These are phyloP conservation scores for Macropodus opercularis DNA, from an alignment of 2,797 vertebrate genomes.

Conservation along the genomic window DNA sequence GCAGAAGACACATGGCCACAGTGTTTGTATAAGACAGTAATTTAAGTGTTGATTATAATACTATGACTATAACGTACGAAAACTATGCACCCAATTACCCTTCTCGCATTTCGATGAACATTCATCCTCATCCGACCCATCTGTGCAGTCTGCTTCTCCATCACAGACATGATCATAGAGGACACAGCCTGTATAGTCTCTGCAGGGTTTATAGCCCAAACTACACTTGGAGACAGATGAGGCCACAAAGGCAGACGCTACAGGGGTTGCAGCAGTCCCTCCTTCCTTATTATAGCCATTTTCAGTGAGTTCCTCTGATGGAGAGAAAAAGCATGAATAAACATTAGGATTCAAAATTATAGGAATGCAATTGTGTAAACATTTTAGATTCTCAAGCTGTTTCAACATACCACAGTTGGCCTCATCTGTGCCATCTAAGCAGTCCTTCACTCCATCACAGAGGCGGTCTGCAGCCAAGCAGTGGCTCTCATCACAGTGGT, in stretches of 20 bases:
- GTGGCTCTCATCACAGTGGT: constrained; percentile 80
- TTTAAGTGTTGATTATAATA: neutral
- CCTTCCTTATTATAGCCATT: neutral
- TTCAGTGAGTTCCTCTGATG: constrained; percentile 40
- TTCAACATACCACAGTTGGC: constrained; percentile 80
- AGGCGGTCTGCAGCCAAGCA: constrained; percentile 83
- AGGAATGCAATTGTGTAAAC: neutral
- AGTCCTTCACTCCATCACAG: constrained; percentile 86
- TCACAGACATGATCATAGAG: constrained; percentile 84
- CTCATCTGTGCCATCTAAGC: constrained; percentile 84
- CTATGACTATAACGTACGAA: neutral
- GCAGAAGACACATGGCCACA: constrained; percentile 6
- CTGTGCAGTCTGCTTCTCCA: constrained; percentile 85
- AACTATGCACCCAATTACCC: constrained; percentile 48
- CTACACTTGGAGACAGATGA: constrained; percentile 61
- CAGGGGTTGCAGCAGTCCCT: neutral
- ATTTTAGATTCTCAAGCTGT: constrained; percentile 3
- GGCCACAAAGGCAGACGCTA: constrained; percentile 24
- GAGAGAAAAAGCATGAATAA: neutral
- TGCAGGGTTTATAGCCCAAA: constrained; percentile 74
- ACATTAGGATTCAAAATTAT: neutral
- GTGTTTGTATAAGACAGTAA: too few relatives aligned
- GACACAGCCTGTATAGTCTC: constrained; percentile 79
- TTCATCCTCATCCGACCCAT: constrained; percentile 89
- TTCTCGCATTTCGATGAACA: constrained; percentile 61